phyloP scores from a whole-genome alignment of 2,888 invertebrate species.

The Aricia artaxerxes region DNA sequence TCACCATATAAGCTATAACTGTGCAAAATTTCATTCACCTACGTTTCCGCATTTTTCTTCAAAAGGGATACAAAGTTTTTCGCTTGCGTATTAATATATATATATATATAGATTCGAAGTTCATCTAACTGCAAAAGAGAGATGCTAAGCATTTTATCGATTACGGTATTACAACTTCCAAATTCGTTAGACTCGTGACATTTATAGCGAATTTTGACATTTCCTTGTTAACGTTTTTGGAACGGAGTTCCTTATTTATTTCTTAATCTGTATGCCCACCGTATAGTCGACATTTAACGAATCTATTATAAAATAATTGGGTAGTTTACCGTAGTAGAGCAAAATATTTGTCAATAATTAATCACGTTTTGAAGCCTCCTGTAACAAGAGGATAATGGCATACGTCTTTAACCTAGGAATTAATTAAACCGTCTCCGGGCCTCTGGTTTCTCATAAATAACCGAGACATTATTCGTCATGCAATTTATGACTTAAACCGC shows the following conservation, averaged over 20 bases:
- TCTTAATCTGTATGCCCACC: not conserved
- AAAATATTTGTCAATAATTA: too few relatives aligned
- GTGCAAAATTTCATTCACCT: too few relatives aligned
- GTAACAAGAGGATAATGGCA: not conserved
- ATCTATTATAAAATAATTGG: too few relatives aligned
- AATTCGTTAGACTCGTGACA: not conserved
- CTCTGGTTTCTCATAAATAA: not conserved
- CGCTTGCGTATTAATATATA: too few relatives aligned
- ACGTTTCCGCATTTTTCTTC: too few relatives aligned
- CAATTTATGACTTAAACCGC: not conserved
- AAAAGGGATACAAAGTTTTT: too few relatives aligned
- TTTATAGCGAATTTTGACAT: not conserved
- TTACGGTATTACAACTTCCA: too few relatives aligned
- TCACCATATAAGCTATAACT: too few relatives aligned
- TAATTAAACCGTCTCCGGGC: not conserved
- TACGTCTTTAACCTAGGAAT: not conserved
- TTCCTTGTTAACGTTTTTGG: not conserved
- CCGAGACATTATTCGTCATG: conserved; percentile 8
- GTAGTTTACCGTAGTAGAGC: too few relatives aligned
- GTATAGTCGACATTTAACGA: not conserved
- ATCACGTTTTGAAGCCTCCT: not conserved
- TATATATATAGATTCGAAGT: too few relatives aligned
- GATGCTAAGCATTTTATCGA: not conserved
- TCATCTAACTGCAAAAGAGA: too few relatives aligned
- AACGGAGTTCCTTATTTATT: not conserved